Evolutionary conservation across 2,888 invertebrate species (phyloP).

Genomic region (Pristionchus maxplancki): DNA sequence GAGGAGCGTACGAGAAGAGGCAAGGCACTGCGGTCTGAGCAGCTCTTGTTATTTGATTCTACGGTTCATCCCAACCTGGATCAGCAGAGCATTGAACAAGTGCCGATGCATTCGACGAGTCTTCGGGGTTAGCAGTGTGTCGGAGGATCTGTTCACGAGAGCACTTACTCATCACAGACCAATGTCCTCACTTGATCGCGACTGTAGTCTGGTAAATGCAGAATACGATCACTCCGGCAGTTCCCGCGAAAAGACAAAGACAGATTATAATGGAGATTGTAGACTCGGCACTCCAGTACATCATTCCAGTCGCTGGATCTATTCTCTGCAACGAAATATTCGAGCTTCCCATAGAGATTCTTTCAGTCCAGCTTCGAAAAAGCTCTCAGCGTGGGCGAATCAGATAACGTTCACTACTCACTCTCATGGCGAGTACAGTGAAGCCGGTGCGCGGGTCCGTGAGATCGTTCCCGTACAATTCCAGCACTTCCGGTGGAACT

Average conservation of each 20-base stretch:
- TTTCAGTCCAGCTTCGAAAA: too few species aligned
- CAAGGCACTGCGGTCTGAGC: background rate
- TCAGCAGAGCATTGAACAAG: background rate
- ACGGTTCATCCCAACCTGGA: background rate
- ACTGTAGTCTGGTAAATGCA: background rate
- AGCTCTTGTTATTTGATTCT: background rate
- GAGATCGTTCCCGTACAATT: conserved; percentile 5
- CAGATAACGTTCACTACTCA: background rate
- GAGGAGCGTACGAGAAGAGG: background rate
- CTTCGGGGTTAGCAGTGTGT: background rate
- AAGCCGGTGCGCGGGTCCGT: background rate
- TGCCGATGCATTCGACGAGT: background rate
- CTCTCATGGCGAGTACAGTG: background rate
- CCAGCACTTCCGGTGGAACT: background rate
- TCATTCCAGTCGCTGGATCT: background rate
- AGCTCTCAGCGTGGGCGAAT: background rate
- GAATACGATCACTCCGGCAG: background rate
- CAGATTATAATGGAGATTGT: background rate
- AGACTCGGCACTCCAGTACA: background rate
- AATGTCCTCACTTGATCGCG: background rate
- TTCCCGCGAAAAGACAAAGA: background rate
- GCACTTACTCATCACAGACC: background rate
- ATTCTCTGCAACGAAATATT: background rate
- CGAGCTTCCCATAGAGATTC: too few species aligned
- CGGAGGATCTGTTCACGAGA: background rate